Evolutionary conservation across 2,113 vertebrate species (phyloP).

Genomic region (Notarius lentiginosus): DNA sequence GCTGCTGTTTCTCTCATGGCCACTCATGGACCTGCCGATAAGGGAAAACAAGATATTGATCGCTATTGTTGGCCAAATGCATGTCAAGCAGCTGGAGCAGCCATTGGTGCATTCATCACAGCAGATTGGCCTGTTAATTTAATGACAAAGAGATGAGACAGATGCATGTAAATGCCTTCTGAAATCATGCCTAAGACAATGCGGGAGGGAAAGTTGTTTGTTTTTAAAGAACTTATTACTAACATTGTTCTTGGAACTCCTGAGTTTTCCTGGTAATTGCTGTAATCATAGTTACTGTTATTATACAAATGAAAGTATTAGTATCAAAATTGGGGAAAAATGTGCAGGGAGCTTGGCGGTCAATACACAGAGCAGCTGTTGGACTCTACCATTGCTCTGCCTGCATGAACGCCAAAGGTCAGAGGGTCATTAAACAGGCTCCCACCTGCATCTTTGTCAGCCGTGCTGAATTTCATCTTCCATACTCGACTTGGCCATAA

Average conservation of each 20-base stretch:
- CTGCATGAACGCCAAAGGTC: background rate
- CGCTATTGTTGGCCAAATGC: constrained; percentile 14
- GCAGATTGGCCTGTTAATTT: constrained; percentile 1
- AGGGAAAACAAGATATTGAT: constrained; percentile 45
- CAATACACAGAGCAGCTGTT: constrained; percentile 23
- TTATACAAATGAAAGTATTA: background rate
- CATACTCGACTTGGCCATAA: background rate
- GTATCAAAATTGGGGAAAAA: background rate
- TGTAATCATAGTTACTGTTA: constrained; percentile 23
- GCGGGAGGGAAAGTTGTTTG: background rate
- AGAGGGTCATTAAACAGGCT: background rate
- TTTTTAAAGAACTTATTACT: background rate
- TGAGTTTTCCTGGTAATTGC: background rate
- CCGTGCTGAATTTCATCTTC: background rate
- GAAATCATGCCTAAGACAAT: constrained; percentile 9
- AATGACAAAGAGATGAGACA: background rate
- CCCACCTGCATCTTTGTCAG: constrained; percentile 23
- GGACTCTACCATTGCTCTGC: background rate
- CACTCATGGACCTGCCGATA: constrained; percentile 15
- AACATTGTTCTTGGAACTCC: background rate
- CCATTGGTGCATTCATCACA: background rate
- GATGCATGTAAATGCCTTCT: background rate
- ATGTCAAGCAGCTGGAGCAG: constrained; percentile 4
- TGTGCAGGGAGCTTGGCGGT: background rate
- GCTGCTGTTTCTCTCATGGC: constrained; percentile 26